These are phyloP conservation scores for Coenonympha arcania DNA, from an alignment of 2,888 invertebrate species.

Conservation along the genomic window DNA sequence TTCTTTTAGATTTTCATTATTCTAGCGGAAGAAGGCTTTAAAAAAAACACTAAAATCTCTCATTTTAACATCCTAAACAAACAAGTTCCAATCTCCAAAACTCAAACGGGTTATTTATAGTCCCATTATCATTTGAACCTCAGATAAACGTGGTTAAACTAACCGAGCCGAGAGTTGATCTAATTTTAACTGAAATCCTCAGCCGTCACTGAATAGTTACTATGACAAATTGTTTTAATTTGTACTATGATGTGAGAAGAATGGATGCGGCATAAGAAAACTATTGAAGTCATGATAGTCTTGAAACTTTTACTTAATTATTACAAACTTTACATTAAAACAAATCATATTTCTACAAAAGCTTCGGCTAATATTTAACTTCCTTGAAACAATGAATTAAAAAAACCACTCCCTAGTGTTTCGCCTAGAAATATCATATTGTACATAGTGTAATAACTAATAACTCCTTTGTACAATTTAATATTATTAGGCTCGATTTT, in stretches of 20 bases:
- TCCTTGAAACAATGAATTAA: no score
- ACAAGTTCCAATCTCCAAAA: conserved; percentile 2
- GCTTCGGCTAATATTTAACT: no score
- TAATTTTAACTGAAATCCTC: conserved; percentile 11
- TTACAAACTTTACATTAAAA: no score
- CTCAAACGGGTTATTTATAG: conserved; percentile 10
- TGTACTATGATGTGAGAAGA: background rate
- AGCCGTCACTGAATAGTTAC: background rate
- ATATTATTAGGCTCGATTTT: no score
- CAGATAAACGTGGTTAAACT: background rate
- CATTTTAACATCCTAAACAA: conserved; percentile 18
- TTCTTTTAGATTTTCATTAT: no score
- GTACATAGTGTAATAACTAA: no score
- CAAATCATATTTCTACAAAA: no score
- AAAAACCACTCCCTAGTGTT: no score
- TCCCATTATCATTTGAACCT: conserved; percentile 3
- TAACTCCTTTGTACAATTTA: no score
- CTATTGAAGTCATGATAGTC: background rate
- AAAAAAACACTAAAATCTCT: background rate
- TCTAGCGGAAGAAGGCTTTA: background rate
- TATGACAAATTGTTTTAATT: conserved; percentile 1
- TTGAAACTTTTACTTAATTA: background rate
- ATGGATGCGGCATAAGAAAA: background rate
- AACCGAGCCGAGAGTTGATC: conserved; percentile 3
- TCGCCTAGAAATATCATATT: no score